Evolutionary conservation across 2,888 invertebrate genomes (phyloP).

Genomic region (Polyommatus icarus): DNA sequence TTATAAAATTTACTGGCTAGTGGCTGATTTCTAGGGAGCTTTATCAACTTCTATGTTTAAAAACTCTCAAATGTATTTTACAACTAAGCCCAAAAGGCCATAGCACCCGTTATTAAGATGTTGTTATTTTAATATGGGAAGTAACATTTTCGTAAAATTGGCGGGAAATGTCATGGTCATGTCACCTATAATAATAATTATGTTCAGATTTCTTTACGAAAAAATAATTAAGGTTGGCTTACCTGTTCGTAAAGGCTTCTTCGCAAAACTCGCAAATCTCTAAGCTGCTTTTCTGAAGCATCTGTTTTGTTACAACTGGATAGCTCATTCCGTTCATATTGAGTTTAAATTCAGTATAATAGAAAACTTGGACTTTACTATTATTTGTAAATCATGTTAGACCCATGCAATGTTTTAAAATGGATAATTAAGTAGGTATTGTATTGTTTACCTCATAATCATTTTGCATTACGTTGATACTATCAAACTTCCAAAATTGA

Average conservation of each 20-base stretch:
- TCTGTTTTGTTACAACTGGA: constrained; percentile 18
- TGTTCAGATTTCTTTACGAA: not conserved
- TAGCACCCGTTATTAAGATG: too few relatives aligned
- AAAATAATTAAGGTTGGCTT: constrained; percentile 4
- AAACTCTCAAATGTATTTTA: too few relatives aligned
- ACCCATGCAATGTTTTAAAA: not conserved
- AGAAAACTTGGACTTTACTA: not conserved
- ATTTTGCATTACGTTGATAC: not conserved
- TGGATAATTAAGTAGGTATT: not conserved
- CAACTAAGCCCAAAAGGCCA: too few relatives aligned
- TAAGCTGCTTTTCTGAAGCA: constrained; percentile 27
- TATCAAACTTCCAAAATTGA: not conserved
- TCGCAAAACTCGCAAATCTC: constrained; percentile 40
- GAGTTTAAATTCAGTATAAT: not conserved
- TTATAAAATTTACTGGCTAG: too few relatives aligned
- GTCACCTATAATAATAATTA: not conserved
- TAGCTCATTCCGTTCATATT: not conserved
- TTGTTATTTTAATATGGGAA: too few relatives aligned
- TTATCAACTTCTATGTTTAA: too few relatives aligned
- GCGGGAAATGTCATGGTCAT: not conserved
- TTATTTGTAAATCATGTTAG: not conserved
- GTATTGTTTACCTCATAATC: not conserved
- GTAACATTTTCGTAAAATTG: not conserved
- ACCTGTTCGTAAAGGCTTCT: constrained; percentile 39
- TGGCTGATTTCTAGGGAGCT: too few relatives aligned